Conservation (phyloP, 2,797 vertebrate genomes). For the Rhadinocentrus ornatus region DNA sequence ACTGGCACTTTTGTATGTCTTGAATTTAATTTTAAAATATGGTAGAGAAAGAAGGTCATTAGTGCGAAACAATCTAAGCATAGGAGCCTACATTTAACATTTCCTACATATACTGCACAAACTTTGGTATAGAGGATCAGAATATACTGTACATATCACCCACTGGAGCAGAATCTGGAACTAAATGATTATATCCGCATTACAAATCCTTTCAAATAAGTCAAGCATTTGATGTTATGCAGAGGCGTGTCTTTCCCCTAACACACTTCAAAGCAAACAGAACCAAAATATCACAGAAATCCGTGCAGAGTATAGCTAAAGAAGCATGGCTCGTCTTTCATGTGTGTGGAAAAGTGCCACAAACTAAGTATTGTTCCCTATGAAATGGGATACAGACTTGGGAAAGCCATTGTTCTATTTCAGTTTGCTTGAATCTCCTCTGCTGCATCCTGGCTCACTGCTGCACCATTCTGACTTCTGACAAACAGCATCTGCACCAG, state of each 20-base stretch:
- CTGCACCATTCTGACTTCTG: slow-evolving; percentile 74
- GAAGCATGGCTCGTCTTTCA: slow-evolving; percentile 66
- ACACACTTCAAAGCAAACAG: slow-evolving; percentile 67
- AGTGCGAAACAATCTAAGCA: slow-evolving; percentile 17
- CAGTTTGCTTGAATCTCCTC: slow-evolving; percentile 75
- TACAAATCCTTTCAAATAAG: slow-evolving; percentile 58
- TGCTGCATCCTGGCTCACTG: slow-evolving; percentile 64
- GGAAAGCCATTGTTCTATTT: slow-evolving; percentile 81
- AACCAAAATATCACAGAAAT: slow-evolving; percentile 73
- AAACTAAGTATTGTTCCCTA: slow-evolving; percentile 77
- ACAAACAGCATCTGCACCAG: slow-evolving; percentile 80
- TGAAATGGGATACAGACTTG: slow-evolving; percentile 74
- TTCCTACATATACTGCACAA: slow-evolving; percentile 24
- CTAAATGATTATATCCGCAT: slow-evolving; percentile 56
- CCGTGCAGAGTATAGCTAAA: slow-evolving; percentile 62
- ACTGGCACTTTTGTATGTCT: slow-evolving; percentile 15
- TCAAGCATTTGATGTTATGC: slow-evolving; percentile 58
- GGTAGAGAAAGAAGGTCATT: slow-evolving; percentile 16
- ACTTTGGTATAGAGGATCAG: slow-evolving; percentile 1
- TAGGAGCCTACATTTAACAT: slow-evolving; percentile 3
- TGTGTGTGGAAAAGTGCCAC: slow-evolving; percentile 76
- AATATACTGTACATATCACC: slow-evolving; percentile 33
- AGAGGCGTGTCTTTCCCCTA: slow-evolving; percentile 58
- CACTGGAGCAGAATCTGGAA: slow-evolving; percentile 50
- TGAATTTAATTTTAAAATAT: slow-evolving; percentile 36